phyloP scores from a whole-genome alignment of 2,797 vertebrate species.

The Falco novaeseelandiae region DNA sequence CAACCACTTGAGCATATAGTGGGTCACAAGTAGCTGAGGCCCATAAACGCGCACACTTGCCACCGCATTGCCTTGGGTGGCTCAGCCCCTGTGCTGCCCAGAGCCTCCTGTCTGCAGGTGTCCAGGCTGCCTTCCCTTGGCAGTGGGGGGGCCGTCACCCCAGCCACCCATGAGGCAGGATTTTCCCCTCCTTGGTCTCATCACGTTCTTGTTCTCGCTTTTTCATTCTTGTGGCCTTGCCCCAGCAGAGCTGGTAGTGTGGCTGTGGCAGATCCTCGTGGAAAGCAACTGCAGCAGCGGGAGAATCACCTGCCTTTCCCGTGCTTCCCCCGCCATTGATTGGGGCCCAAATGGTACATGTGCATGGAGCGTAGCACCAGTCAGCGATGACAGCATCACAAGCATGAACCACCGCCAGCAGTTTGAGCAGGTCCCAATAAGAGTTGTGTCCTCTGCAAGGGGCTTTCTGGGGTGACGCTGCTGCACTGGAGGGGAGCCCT shows the following conservation, averaged over 20 bases:
- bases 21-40: too few relatives aligned
- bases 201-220: fast-evolving
- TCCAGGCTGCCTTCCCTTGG: neutral
- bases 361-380: fast-evolving
- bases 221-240: fast-evolving
- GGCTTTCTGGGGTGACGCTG: neutral
- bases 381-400: fast-evolving
- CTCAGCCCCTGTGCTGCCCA: neutral
- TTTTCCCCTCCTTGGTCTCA: neutral
- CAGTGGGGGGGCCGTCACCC: neutral
- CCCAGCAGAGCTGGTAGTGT: neutral
- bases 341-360: fast-evolving
- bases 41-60: fast-evolving
- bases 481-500: neutral
- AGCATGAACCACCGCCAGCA: neutral
- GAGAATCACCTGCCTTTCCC: neutral
- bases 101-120: neutral
- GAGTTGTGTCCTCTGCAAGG: neutral
- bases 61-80: fast-evolving
- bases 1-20: fast-evolving
- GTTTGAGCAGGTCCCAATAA: neutral
- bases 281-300: fast-evolving
- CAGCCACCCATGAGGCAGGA: fast-evolving
- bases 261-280: neutral
- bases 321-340: fast-evolving